A percentile compares a stretch with the other conserved stretches of the same genome.
phyloP scores from a whole-genome alignment of 2,113 vertebrate species.

The Paraplagusia blochii region DNA sequence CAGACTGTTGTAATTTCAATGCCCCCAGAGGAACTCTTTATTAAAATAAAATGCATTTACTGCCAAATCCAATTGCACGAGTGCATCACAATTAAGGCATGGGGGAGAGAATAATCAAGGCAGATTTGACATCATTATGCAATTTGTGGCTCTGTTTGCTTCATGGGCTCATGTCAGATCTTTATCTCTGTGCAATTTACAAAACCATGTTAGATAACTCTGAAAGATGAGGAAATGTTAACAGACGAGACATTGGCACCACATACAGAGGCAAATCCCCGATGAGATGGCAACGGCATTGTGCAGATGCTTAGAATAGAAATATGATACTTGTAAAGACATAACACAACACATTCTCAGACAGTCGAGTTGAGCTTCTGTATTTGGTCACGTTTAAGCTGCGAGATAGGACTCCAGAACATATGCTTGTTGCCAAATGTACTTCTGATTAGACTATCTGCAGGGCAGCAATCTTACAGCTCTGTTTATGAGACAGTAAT shows the following conservation, averaged over 20 bases:
- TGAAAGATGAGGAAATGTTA: slow-evolving; percentile 1
- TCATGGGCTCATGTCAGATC: background rate
- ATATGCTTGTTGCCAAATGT: too few relatives aligned
- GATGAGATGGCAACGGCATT: background rate
- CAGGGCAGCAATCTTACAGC: too few relatives aligned
- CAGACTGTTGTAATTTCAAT: too few relatives aligned
- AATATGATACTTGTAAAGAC: slow-evolving; percentile 4
- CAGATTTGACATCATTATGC: background rate
- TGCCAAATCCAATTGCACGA: background rate
- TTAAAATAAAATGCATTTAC: background rate
- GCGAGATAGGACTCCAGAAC: too few relatives aligned
- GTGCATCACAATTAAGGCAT: too few relatives aligned
- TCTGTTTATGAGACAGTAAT: too few relatives aligned
- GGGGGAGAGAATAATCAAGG: background rate
- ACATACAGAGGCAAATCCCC: background rate
- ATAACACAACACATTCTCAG: slow-evolving; percentile 10
- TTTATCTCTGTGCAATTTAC: background rate
- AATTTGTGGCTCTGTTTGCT: background rate
- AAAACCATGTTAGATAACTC: slow-evolving; percentile 1
- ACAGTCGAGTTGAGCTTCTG: slow-evolving; percentile 3
- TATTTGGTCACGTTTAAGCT: too few relatives aligned
- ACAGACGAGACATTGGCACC: background rate
- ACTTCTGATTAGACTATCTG: too few relatives aligned
- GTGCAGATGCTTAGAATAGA: background rate
- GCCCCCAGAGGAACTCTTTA: too few relatives aligned